Evolutionary conservation across 2,113 vertebrate species (phyloP), one percentile per base, ranked within the genome.

Genomic region (Orthonyx spaldingii): DNA sequence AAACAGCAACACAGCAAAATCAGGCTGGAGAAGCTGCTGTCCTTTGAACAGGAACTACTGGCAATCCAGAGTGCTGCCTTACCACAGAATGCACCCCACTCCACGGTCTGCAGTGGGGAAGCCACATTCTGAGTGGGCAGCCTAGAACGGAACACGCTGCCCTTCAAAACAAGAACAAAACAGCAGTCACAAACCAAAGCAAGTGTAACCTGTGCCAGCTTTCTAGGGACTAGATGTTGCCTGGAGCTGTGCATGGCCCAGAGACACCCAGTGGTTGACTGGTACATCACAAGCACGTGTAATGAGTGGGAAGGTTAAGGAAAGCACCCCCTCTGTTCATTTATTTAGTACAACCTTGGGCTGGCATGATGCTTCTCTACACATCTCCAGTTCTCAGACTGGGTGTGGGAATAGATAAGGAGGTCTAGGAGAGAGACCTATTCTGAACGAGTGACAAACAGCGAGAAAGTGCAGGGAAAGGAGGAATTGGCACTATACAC

Each of bases 181-280:
- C 52, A 8, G 32, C 75, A 68, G 56, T 41, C 71, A 64, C 61
- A 64, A 59, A n/a, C n/a, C 56, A 39, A 66, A 72, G 3, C 27
- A 60, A 87, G 42, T 20, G 8, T 2, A 42, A 28, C 27, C 42
- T 37, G 18, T 39, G 71, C n/a, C 44, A 70, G 41, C 41, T 82
- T 85, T 56, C 65, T 13, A 65, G 49, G 66, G 44, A 79, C 22
- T n/a, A 10, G 22, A 46, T 22, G 42, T 8, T 53, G 55, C 50
- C 60, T 26, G 47, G 59, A 88, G 85, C 55, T 52, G 59, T 21
- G 68, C 50, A 77, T 1, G 30, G 71, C 82, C 63, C 79, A 81
- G 94, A 90, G 90, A 89, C 86, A 88, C 76, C 83, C 93, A 70
- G 83, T 64, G 86, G 79, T 24, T 66, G 75, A 63, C 77, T 20